These are phyloP conservation scores for Coboldia fuscipes DNA, from an alignment of 1,140 invertebrate species.

Conservation along the genomic window DNA sequence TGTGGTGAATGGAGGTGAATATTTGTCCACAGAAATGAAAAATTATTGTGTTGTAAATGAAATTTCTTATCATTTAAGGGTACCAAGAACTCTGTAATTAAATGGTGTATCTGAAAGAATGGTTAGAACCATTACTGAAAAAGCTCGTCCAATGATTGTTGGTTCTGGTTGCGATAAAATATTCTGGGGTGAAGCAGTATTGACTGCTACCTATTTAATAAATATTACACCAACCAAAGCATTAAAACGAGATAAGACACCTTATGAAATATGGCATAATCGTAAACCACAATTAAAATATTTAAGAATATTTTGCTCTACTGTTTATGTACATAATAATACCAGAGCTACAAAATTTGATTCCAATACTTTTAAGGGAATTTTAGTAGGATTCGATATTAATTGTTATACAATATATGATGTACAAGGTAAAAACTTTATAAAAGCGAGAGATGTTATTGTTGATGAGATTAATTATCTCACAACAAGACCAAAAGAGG, in stretches of 20 bases:
- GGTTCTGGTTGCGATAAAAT: conserved; percentile 6
- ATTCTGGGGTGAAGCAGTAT: conserved; percentile 13
- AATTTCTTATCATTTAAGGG: conserved; percentile 12
- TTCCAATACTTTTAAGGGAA: conserved; percentile 8
- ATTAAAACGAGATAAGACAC: not conserved
- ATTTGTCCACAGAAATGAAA: conserved; percentile 5
- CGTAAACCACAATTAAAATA: not conserved
- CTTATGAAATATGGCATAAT: conserved; percentile 2
- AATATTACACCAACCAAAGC: conserved; percentile 1
- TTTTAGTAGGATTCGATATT: conserved; percentile 16
- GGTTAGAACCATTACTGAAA: conserved; percentile 12
- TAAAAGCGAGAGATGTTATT: conserved; percentile 16
- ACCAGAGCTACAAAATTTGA: conserved; percentile 16
- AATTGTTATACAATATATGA: conserved; percentile 16
- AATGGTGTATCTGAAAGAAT: conserved; percentile 18
- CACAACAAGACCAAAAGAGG: too few species aligned
- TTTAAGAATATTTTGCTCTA: conserved; percentile 1
- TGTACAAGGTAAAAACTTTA: conserved; percentile 8
- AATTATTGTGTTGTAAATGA: conserved; percentile 7
- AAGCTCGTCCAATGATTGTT: conserved; percentile 11
- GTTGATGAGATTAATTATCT: too few species aligned
- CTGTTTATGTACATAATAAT: too few species aligned
- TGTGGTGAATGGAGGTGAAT: conserved; percentile 7
- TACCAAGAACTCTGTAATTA: conserved; percentile 11
- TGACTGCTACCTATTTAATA: conserved; percentile 2